Evolutionary conservation across 2,888 invertebrate genomes (phyloP).

Genomic region (Julus scandinavius): DNA sequence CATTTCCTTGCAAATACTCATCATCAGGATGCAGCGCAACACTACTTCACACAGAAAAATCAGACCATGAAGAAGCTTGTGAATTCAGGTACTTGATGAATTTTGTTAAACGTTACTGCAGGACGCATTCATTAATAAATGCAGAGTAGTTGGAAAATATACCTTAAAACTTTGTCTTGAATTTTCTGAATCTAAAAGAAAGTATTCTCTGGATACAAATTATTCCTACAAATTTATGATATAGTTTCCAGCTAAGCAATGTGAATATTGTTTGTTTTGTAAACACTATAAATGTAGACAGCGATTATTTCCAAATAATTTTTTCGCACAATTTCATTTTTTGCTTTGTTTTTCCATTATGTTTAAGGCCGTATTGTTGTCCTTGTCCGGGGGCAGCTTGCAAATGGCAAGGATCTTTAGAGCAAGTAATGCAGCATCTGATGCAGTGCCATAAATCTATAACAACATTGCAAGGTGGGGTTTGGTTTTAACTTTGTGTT

Average conservation of each 20-base stretch:
- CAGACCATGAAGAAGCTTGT: constrained; percentile 98
- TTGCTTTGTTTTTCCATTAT: background rate
- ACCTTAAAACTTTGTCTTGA: no score
- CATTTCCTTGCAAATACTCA: constrained; percentile 99
- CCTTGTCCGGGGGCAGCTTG: constrained; percentile 99
- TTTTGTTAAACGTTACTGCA: no score
- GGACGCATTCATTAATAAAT: no score
- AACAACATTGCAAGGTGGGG: constrained; percentile 91
- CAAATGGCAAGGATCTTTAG: constrained; percentile 98
- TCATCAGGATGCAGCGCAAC: constrained; percentile 93
- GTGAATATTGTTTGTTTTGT: no score
- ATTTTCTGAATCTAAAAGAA: no score
- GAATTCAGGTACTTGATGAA: constrained; percentile 76
- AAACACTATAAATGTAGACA: no score
- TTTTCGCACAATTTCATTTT: background rate
- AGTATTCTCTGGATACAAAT: no score
- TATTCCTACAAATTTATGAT: no score
- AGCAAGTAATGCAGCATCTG: constrained; percentile 98
- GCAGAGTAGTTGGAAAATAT: no score
- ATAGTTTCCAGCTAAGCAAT: no score
- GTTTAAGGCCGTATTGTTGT: constrained; percentile 88
- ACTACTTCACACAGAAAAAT: constrained; percentile 95
- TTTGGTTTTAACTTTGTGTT: background rate
- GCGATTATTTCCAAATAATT: no score
- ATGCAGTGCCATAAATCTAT: constrained; percentile 95